Evolutionary conservation across 2,888 invertebrate species (phyloP), one percentile per base, ranked within the genome.

Genomic region (Cartodere bifasciata): DNA sequence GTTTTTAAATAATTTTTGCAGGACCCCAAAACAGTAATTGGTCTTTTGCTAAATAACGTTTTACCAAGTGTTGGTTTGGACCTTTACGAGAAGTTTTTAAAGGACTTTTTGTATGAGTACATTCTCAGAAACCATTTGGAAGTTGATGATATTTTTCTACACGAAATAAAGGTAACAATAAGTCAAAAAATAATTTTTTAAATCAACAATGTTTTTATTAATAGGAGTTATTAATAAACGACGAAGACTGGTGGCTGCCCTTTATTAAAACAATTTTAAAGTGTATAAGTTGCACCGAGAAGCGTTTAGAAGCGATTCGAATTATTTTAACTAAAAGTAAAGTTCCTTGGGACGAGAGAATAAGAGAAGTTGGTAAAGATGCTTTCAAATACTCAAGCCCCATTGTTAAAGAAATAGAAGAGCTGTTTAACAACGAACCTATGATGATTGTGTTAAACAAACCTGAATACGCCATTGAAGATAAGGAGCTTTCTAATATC

Each of bases 361-460:
- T 54, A 9, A 44, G 45, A 33, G 35, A 48, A 26, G 46, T 56
- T n/a, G 49, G 48, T 2, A 31, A 40, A 13, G 38, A 38, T 16
- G 42, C 43, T 4, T 36, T 49, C 13, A 37, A 47, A 26, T 46
- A 49, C 34, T 39, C 43, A 1, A 62, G 63, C 46, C 50, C 50
- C 7, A 39, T 60, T 17, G 55, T 56, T 4, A 37, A 44, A 12
- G 43, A 53, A 35, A 59, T 68, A 23, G 49, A 45, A 37, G 42
- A 49, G 12, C 53, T 60, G 35, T 45, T 55, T 21, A 55, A 55
- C 29, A 49, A 53, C 16, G 60, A 67, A 35, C 51, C 59, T 1
- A 53, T 55, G 25, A 59, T 62, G 41, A 43, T 62, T 11, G 53
- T 68, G 23, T 45, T 65, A 22, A 62, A 60, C 27, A 65, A 63